phyloP scores from a whole-genome alignment of 23 tunicate species.

The Trididemnum miniatum region DNA sequence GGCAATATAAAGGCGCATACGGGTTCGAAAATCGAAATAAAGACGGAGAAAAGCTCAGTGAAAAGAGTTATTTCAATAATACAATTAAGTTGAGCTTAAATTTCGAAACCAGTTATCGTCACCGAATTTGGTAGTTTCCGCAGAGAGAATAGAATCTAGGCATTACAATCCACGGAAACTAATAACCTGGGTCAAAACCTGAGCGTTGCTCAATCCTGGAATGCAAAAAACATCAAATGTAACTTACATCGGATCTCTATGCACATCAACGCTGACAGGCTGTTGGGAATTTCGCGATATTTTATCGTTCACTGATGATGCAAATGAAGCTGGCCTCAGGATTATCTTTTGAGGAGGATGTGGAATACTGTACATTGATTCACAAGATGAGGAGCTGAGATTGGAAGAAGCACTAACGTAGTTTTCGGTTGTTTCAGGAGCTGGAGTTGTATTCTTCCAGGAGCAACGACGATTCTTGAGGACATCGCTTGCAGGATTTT shows the following conservation, averaged over 20 bases:
- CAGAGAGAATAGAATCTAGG: too few species aligned
- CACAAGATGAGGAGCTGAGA: conserved; percentile 15
- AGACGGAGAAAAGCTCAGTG: too few species aligned
- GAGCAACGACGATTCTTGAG: background rate
- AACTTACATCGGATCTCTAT: conserved; percentile 21
- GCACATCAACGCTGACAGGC: conserved; percentile 45
- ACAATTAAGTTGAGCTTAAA: too few species aligned
- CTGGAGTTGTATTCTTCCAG: background rate
- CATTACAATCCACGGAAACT: too few species aligned
- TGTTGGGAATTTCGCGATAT: background rate
- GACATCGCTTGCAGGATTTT: conserved; percentile 20
- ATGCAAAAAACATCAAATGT: too few species aligned
- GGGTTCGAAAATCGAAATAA: too few species aligned
- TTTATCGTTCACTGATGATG: conserved; percentile 12
- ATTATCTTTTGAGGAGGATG: conserved; percentile 12
- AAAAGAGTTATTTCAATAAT: too few species aligned
- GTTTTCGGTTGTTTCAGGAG: conserved; percentile 8
- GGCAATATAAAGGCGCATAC: too few species aligned
- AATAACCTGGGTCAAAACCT: too few species aligned
- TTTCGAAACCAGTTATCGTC: too few species aligned
- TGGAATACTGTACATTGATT: background rate
- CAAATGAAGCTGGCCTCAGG: conserved; percentile 26
- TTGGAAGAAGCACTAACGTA: conserved; percentile 11
- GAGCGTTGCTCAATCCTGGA: too few species aligned
- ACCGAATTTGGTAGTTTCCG: too few species aligned